These are phyloP conservation scores for Drosophila erecta DNA, from an alignment of 1,140 invertebrate species.

Conservation along the genomic window DNA sequence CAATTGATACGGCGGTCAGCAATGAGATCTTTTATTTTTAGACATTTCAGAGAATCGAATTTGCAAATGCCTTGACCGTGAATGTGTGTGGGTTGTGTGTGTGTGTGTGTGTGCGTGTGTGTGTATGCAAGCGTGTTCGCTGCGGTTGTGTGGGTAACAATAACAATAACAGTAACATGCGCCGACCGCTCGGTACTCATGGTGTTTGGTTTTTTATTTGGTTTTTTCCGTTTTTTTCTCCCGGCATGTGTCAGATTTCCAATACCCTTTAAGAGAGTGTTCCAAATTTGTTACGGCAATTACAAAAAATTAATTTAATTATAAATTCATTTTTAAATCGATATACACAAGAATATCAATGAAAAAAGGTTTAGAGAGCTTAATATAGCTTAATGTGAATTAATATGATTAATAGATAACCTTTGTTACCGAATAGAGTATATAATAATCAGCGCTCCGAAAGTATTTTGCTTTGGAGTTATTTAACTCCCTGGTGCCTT, in stretches of 20 bases:
- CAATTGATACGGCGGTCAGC: slow-evolving; percentile 59
- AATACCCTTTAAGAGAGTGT: neutral
- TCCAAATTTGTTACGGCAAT: neutral
- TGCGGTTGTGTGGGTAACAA: slow-evolving; percentile 48
- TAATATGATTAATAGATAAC: no score
- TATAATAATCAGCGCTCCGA: neutral
- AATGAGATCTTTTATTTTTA: slow-evolving; percentile 58
- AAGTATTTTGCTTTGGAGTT: neutral
- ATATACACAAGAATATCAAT: no score
- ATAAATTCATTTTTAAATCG: no score
- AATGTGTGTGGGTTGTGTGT: slow-evolving; percentile 2
- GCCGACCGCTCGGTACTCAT: slow-evolving; percentile 27
- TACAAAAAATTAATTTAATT: no score
- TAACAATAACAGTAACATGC: slow-evolving; percentile 57
- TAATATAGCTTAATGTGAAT: no score
- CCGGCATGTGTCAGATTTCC: slow-evolving; percentile 32
- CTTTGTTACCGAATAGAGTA: neutral
- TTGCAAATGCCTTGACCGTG: slow-evolving; percentile 8
- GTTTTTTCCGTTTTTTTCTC: slow-evolving; percentile 55
- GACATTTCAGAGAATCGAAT: slow-evolving; percentile 44
- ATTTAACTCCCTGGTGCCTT: slow-evolving; percentile 7
- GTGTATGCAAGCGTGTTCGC: neutral
- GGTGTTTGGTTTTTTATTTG: slow-evolving; percentile 10
- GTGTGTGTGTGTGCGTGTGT: neutral
- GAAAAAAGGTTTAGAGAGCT: no score